Conservation (phyloP, 2,888 invertebrate genomes). For the Eudemis profundana region DNA sequence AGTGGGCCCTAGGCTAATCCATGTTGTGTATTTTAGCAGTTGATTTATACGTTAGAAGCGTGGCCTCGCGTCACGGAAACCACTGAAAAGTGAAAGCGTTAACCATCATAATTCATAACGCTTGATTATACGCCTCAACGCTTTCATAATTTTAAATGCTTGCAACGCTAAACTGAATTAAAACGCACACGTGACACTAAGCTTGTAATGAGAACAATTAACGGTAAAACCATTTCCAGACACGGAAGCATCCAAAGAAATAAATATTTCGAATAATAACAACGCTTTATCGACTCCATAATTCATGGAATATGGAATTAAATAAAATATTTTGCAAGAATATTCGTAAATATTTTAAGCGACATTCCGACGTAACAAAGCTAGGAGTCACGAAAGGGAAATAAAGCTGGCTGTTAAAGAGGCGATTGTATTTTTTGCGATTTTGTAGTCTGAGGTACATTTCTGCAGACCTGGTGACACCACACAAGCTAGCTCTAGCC, state of each 20-base stretch:
- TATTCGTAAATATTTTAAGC: slow-evolving; percentile 77
- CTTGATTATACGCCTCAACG: slow-evolving; percentile 46
- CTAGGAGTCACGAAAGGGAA: slow-evolving; percentile 74
- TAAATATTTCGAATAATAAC: slow-evolving; percentile 53
- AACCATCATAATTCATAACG: slow-evolving; percentile 55
- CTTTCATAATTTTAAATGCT: slow-evolving; percentile 3
- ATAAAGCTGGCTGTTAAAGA: slow-evolving; percentile 54
- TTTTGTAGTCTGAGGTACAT: no score
- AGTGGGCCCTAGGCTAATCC: slow-evolving; percentile 59
- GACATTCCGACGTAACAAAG: slow-evolving; percentile 74
- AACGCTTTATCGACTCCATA: slow-evolving; percentile 55
- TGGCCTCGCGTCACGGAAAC: slow-evolving; percentile 68
- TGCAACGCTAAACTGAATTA: neutral
- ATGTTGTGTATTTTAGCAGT: slow-evolving; percentile 63
- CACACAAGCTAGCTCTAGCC: no score
- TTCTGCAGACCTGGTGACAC: no score
- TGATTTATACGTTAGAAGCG: slow-evolving; percentile 66
- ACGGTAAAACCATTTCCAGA: slow-evolving; percentile 28
- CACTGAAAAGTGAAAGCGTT: slow-evolving; percentile 54
- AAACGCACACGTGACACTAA: slow-evolving; percentile 2
- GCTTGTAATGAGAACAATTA: slow-evolving; percentile 10
- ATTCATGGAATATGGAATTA: slow-evolving; percentile 64
- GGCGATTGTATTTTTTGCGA: slow-evolving; percentile 43
- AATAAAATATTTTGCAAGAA: slow-evolving; percentile 75
- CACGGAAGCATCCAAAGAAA: slow-evolving; percentile 44